These are phyloP conservation scores for Syngnathus floridae DNA, from an alignment of 2,113 vertebrate species.

Conservation along the genomic window DNA sequence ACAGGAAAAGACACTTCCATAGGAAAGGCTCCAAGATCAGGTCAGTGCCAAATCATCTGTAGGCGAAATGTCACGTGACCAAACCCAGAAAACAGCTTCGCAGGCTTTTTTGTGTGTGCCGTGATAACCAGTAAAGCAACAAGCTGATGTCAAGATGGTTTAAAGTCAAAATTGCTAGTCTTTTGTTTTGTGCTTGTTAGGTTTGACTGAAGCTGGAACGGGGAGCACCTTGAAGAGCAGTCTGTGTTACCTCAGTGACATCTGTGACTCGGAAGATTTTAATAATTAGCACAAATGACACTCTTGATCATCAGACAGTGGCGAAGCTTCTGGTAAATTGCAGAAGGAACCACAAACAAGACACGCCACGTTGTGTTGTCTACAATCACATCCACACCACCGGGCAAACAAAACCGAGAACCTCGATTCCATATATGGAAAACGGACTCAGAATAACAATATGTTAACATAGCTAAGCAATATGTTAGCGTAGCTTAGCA, in stretches of 20 bases:
- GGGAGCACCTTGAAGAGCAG: conserved; percentile 84
- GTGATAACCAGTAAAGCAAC: too few relatives aligned
- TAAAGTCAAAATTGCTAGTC: too few relatives aligned
- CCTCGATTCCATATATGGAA: background rate
- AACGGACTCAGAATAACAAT: background rate
- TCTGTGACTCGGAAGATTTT: conserved; percentile 80
- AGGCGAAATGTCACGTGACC: too few relatives aligned
- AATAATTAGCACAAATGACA: conserved; percentile 36
- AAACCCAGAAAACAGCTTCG: too few relatives aligned
- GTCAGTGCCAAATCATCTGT: conserved; percentile 45
- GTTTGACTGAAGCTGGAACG: conserved; percentile 73
- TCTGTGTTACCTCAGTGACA: conserved; percentile 77
- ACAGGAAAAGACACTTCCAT: conserved; percentile 62
- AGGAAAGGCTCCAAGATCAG: conserved; percentile 67
- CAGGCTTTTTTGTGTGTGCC: too few relatives aligned
- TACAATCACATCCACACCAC: background rate
- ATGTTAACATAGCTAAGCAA: background rate
- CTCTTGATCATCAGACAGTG: conserved; percentile 14
- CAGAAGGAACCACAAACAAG: background rate
- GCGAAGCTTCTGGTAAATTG: background rate
- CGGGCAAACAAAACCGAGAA: background rate
- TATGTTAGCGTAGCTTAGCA: background rate
- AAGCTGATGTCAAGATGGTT: too few relatives aligned
- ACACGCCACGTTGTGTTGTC: background rate
- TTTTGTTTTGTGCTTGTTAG: conserved; percentile 49